Evolutionary conservation across 1,140 invertebrate species (phyloP), one percentile per base, ranked within the genome.

Genomic region (Drosophila azteca): DNA sequence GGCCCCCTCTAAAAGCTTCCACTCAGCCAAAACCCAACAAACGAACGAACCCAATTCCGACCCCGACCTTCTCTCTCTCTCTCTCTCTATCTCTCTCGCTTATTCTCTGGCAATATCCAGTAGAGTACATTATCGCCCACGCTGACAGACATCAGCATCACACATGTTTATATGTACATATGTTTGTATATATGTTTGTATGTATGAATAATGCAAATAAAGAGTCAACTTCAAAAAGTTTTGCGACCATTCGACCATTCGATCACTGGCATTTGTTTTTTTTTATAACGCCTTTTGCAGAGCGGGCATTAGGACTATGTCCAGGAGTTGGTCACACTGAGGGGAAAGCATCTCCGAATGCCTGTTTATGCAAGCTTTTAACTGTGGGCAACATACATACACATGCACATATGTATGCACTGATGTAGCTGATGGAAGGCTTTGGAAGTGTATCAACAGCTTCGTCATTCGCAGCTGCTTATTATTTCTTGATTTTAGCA

Each of bases 161-260:
- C 44, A 75, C 61, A 65, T 54, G 49, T 22, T 54, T 20, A 20
- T 20, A 20, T 20, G 17, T 20, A 20, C 1, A 20, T 20, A 20
- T n/a, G n/a, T n/a, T n/a, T n/a, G n/a, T 20, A 20, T 1, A 20
- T 20, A 20, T 20, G 17, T 20, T 1, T 20, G 17, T 20, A 20
- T 20, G 43, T 66, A 54, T 63, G 35, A 45, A 60, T 48, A 79
- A 64, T 68, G 61, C 51, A 85, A 84, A 80, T 85, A 85, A 77
- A 66, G 69, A 64, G 52, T 60, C 49, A 65, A 54, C 79, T 62
- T 60, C 24, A 66, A 75, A 64, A 75, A 83, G 75, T 69, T 67
- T 51, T 48, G 17, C 31, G 24, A 26, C 24, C 11, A 39, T 41
- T 48, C 60, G 29, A 49, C 54, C 61, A 72, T 64, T 48, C 60